phyloP scores from a whole-genome alignment of 2,797 vertebrate genomes.

The Helicolenus hilgendorfi region DNA sequence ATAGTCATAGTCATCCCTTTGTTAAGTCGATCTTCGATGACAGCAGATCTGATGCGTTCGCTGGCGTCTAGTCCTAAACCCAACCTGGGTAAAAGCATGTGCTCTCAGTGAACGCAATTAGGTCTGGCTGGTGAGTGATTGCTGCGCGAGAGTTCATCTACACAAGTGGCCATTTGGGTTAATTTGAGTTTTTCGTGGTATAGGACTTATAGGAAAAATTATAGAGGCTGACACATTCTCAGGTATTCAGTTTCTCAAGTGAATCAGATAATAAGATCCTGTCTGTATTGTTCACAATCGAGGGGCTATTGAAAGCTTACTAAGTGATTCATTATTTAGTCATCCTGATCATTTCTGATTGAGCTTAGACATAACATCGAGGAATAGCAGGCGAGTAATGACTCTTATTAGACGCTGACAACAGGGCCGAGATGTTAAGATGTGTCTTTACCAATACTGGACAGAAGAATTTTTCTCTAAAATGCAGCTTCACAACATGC shows the following conservation, averaged over 20 bases:
- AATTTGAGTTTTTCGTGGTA: slow-evolving; percentile 54
- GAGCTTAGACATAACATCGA: slow-evolving; percentile 30
- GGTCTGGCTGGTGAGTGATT: slow-evolving; percentile 46
- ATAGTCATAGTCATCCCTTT: slow-evolving; percentile 43
- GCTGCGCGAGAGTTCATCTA: slow-evolving; percentile 50
- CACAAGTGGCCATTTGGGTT: slow-evolving; percentile 50
- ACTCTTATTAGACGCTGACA: slow-evolving; percentile 48
- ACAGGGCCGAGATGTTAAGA: slow-evolving; percentile 9
- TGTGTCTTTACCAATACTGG: slow-evolving; percentile 1
- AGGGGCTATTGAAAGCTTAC: slow-evolving; percentile 21
- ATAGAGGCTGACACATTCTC: slow-evolving; percentile 69
- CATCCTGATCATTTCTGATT: slow-evolving; percentile 45
- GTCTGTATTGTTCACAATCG: slow-evolving; percentile 46
- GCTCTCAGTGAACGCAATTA: slow-evolving; percentile 55
- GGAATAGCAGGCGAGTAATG: slow-evolving; percentile 34
- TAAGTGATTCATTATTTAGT: slow-evolving; percentile 72
- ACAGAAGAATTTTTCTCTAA: neutral
- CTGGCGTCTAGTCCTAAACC: slow-evolving; percentile 32
- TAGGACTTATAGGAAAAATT: slow-evolving; percentile 66
- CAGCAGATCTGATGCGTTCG: slow-evolving; percentile 50
- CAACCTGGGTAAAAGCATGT: slow-evolving; percentile 42
- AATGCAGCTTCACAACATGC: slow-evolving; percentile 4
- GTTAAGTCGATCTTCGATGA: slow-evolving; percentile 51
- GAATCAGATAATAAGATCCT: slow-evolving; percentile 76
- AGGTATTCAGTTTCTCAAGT: slow-evolving; percentile 67